These are phyloP conservation scores for Anoplolepis gracilipes DNA, from an alignment of 1,140 invertebrate genomes.

Conservation along the genomic window DNA sequence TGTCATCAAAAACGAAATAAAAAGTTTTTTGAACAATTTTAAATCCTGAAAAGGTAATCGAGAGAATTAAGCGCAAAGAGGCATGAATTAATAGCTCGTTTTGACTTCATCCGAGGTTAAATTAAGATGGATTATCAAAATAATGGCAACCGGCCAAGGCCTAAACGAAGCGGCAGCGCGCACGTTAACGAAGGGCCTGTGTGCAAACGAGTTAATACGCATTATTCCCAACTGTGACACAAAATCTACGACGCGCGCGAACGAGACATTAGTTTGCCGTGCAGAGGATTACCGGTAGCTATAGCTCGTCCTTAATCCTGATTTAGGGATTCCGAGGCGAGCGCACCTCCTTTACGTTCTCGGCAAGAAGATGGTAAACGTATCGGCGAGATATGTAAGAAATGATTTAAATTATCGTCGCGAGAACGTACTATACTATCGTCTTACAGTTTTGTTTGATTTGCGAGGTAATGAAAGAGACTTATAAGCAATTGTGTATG, in stretches of 20 bases:
- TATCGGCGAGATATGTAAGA: background rate
- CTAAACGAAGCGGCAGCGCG: constrained; percentile 49
- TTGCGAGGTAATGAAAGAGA: constrained; percentile 32
- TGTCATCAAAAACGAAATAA: background rate
- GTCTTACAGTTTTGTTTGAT: constrained; percentile 28
- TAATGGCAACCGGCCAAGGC: constrained; percentile 52
- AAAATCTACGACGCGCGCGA: constrained; percentile 68
- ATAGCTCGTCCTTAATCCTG: constrained; percentile 78
- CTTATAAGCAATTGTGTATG: constrained; percentile 3
- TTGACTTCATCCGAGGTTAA: constrained; percentile 55
- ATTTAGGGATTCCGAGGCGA: constrained; percentile 77
- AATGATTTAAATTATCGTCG: constrained; percentile 1
- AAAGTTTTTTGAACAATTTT: background rate
- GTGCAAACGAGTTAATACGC: constrained; percentile 48
- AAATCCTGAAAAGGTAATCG: constrained; percentile 16
- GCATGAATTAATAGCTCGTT: constrained; percentile 50
- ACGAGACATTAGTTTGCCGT: constrained; percentile 76
- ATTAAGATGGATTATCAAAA: constrained; percentile 59
- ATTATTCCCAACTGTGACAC: constrained; percentile 54
- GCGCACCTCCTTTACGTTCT: background rate
- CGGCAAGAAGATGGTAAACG: constrained; percentile 19
- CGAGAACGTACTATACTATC: background rate
- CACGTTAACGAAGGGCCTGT: constrained; percentile 46
- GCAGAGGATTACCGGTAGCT: constrained; percentile 78
- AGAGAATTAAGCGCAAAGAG: constrained; percentile 15